These are phyloP conservation scores for Peromyscus eremicus DNA, from an alignment of 2,797 vertebrate genomes.

Conservation along the genomic window DNA sequence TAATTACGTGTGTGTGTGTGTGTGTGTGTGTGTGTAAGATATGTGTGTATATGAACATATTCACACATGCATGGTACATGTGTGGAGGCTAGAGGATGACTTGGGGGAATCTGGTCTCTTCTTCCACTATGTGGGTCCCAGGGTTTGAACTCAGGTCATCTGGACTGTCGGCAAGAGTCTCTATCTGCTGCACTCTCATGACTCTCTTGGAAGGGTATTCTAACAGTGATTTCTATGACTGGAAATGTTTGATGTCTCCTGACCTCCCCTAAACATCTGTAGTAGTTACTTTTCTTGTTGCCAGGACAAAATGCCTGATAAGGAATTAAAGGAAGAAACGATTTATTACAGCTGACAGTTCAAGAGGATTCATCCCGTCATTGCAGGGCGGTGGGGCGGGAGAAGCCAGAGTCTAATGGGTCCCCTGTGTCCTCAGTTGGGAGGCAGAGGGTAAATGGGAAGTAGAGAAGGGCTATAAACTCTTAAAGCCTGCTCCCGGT, in stretches of 20 bases:
- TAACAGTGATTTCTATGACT: constrained; percentile 26
- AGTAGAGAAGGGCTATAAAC: too few relatives aligned
- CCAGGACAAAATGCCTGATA: not conserved
- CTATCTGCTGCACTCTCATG: not conserved
- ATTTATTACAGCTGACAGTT: not conserved
- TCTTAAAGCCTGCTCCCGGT: not conserved
- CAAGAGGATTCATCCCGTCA: not conserved
- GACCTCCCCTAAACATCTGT: not conserved
- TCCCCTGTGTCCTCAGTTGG: too few relatives aligned
- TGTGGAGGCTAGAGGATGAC: not conserved
- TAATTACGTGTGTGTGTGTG: not conserved
- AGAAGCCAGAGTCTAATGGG: not conserved
- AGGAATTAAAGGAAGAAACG: not conserved
- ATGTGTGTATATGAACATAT: not conserved
- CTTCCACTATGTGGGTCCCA: not conserved
- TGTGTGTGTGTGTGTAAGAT: too few relatives aligned
- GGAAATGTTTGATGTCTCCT: not conserved
- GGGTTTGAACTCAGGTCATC: not conserved
- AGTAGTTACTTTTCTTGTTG: not conserved
- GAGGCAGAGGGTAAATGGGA: not conserved
- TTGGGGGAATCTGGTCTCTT: not conserved
- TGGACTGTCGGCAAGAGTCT: not conserved
- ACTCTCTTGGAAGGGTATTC: not conserved
- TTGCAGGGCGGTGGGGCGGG: not conserved
- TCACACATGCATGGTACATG: not conserved